Conservation (phyloP, 2,797 vertebrate species). For the Paramormyrops hopkinsi region DNA sequence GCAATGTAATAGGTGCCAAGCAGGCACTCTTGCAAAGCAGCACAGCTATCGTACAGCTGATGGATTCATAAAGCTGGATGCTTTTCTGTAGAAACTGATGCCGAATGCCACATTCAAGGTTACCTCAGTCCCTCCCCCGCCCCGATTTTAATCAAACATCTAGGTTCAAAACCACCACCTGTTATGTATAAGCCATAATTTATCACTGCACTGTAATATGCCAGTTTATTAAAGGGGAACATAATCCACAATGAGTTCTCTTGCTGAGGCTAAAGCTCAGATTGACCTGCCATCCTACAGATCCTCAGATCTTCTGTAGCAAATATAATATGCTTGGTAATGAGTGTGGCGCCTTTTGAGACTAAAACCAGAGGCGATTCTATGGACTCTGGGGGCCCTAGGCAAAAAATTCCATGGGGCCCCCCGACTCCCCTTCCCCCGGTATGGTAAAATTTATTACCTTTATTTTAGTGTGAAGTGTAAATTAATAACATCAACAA, state of each 20-base stretch:
- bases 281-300: neutral
- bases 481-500: neutral
- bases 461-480: neutral
- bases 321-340: neutral
- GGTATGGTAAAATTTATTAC: neutral
- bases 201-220: neutral
- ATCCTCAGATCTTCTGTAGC: neutral
- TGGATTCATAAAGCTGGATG: neutral
- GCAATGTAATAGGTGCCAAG: neutral
- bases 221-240: neutral
- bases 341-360: neutral
- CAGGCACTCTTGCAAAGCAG: neutral
- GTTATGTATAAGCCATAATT: neutral
- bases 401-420: neutral
- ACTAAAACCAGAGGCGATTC: neutral
- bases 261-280: neutral
- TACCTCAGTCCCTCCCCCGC: neutral
- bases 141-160: constrained; percentile 12
- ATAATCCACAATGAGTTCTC: neutral
- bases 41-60: neutral
- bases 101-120: neutral
- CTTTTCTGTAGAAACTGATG: neutral
- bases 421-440: neutral
- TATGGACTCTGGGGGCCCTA: neutral
- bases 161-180: neutral